phyloP scores from a whole-genome alignment of 2,797 vertebrate genomes.

The Staurois parvus region DNA sequence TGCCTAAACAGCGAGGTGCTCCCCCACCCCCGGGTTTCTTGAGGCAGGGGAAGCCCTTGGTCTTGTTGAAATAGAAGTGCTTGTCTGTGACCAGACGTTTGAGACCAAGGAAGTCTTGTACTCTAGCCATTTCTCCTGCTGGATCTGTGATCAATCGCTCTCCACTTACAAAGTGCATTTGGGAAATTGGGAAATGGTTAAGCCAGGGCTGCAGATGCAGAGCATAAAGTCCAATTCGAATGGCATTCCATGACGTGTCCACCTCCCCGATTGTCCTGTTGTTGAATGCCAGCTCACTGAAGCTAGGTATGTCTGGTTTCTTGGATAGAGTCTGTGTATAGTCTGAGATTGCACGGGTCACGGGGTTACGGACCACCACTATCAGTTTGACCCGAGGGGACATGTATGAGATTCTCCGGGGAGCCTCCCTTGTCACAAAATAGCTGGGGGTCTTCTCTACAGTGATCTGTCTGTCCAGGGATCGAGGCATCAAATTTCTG shows the following conservation, averaged over 20 bases:
- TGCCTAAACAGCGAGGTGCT: slow-evolving; percentile 92
- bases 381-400: slow-evolving; percentile 91
- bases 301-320: slow-evolving; percentile 94
- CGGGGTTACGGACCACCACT: slow-evolving; percentile 94
- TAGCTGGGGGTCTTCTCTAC: slow-evolving; percentile 98
- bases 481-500: slow-evolving; percentile 94
- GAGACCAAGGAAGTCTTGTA: slow-evolving; percentile 96
- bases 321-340: slow-evolving; percentile 97
- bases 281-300: slow-evolving; percentile 92
- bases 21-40: slow-evolving; percentile 89
- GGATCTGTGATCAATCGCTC: slow-evolving; percentile 95
- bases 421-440: slow-evolving; percentile 92
- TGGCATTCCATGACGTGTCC: slow-evolving; percentile 93
- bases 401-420: slow-evolving; percentile 90
- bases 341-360: slow-evolving; percentile 95
- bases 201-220: slow-evolving; percentile 95
- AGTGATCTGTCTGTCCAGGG: slow-evolving; percentile 92
- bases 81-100: slow-evolving; percentile 92
- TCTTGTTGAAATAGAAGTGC: slow-evolving; percentile 99
- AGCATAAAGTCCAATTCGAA: slow-evolving; percentile 94
- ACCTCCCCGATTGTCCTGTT: slow-evolving; percentile 89
- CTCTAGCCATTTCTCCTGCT: slow-evolving; percentile 90
- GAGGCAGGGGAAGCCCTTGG: slow-evolving; percentile 97
- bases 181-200: slow-evolving; percentile 90
- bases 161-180: slow-evolving; percentile 96